These are phyloP conservation scores for Eutolmus rufibarbis DNA, from an alignment of 2,888 invertebrate species.

Conservation along the genomic window DNA sequence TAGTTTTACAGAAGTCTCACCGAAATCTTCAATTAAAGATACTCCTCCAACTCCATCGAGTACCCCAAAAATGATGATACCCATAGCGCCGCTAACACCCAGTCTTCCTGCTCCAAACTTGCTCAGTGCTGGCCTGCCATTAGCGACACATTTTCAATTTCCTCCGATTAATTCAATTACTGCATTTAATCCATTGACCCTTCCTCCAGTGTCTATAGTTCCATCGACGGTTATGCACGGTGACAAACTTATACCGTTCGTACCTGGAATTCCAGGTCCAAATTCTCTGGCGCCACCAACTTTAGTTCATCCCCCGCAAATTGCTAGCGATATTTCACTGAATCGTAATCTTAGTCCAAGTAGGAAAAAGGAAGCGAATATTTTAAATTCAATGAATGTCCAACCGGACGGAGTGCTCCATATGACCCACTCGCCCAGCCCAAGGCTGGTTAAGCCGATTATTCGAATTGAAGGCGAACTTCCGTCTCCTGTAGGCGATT, in stretches of 20 bases:
- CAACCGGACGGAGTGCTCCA: slow-evolving; percentile 5
- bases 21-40: slow-evolving; percentile 14
- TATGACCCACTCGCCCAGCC: slow-evolving; percentile 1
- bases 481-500: background rate
- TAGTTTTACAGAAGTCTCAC: slow-evolving; percentile 69
- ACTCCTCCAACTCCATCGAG: slow-evolving; percentile 28
- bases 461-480: slow-evolving; percentile 41
- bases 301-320: slow-evolving; percentile 51
- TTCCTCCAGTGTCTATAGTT: slow-evolving; percentile 67
- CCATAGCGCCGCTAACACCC: slow-evolving; percentile 67
- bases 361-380: slow-evolving; percentile 56
- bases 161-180: slow-evolving; percentile 75
- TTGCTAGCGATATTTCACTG: slow-evolving; percentile 45
- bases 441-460: slow-evolving; percentile 16
- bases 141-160: slow-evolving; percentile 67
- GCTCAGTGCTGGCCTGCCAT: slow-evolving; percentile 48
- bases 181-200: slow-evolving; percentile 73
- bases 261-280: slow-evolving; percentile 88
- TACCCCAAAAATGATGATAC: slow-evolving; percentile 66
- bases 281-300: slow-evolving; percentile 67
- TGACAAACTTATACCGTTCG: slow-evolving; percentile 82
- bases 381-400: slow-evolving; percentile 43
- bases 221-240: slow-evolving; percentile 66
- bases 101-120: slow-evolving; percentile 64
- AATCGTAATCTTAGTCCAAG: slow-evolving; percentile 55